Percentiles rank a stretch among this genome's conserved stretches.
phyloP scores from a whole-genome alignment of 2,797 vertebrate species.

The Erpetoichthys calabaricus region DNA sequence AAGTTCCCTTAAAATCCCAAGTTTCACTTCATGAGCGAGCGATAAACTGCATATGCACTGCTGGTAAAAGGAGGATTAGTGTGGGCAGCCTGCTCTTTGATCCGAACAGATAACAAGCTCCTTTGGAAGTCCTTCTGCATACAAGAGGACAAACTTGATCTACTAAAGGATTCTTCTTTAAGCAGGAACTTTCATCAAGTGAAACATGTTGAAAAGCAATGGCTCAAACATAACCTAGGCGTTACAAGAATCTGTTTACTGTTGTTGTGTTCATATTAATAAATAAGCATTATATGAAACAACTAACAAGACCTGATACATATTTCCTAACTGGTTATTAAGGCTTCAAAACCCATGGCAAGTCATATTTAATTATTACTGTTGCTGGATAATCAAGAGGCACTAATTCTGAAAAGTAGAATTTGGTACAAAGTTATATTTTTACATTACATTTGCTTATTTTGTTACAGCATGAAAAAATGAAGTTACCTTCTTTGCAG shows the following conservation, averaged over 20 bases:
- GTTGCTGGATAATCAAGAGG: slow-evolving; percentile 64
- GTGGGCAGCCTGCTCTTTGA: background rate
- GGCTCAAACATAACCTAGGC: background rate
- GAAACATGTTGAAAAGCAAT: background rate
- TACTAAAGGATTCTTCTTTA: slow-evolving; percentile 2
- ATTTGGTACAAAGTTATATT: slow-evolving; percentile 54
- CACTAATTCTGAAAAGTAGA: slow-evolving; percentile 52
- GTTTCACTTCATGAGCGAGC: background rate
- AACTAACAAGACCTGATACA: slow-evolving; percentile 58
- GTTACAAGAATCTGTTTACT: slow-evolving; percentile 23
- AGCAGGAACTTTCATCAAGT: background rate
- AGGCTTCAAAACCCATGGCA: slow-evolving; percentile 51
- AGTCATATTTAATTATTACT: slow-evolving; percentile 60
- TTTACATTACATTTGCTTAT: slow-evolving; percentile 40
- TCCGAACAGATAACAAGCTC: background rate
- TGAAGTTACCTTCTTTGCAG: slow-evolving; percentile 21
- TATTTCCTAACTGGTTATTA: slow-evolving; percentile 48
- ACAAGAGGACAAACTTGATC: slow-evolving; percentile 3
- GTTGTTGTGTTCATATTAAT: slow-evolving; percentile 49
- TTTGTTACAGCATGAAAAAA: slow-evolving; percentile 30
- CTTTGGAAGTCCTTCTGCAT: background rate
- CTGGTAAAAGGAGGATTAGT: slow-evolving; percentile 6
- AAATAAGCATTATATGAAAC: slow-evolving; percentile 71
- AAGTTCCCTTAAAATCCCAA: background rate
- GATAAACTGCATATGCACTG: background rate